These are phyloP conservation scores for Palythoa heliodiscus DNA, from an alignment of 92 coral and sea anemone genomes.

Conservation along the genomic window DNA sequence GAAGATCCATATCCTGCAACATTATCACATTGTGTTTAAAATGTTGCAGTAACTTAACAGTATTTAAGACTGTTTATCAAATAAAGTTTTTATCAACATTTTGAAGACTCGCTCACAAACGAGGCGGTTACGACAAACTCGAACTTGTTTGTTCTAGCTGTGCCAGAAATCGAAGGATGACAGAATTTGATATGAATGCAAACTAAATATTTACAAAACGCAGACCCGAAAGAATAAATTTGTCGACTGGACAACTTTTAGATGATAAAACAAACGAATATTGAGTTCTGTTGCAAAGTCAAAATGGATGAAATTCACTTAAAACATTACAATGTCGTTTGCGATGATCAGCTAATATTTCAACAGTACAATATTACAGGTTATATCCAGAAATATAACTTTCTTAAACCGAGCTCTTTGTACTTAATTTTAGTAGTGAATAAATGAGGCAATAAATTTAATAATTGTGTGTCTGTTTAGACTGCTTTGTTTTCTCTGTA, in stretches of 20 bases:
- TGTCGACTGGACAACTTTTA: neutral
- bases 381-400: neutral
- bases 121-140: neutral
- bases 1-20: too few species aligned
- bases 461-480: constrained; percentile 23
- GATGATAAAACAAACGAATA: constrained; percentile 4
- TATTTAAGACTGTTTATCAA: too few species aligned
- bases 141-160: neutral
- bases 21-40: too few species aligned
- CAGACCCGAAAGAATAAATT: neutral
- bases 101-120: too few species aligned
- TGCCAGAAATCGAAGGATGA: neutral
- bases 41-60: too few species aligned
- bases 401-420: too few species aligned
- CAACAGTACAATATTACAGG: too few species aligned
- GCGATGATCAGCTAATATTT: neutral
- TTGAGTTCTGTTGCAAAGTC: constrained; percentile 1
- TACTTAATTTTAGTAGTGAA: neutral
- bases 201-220: constrained; percentile 23
- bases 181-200: neutral
- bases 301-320: neutral
- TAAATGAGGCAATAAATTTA: constrained; percentile 13
- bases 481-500: constrained; percentile 12
- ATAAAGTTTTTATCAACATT: too few species aligned
- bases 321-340: neutral